phyloP scores from a whole-genome alignment of 2,113 vertebrate species.

The Nerophis lumbriciformis region DNA sequence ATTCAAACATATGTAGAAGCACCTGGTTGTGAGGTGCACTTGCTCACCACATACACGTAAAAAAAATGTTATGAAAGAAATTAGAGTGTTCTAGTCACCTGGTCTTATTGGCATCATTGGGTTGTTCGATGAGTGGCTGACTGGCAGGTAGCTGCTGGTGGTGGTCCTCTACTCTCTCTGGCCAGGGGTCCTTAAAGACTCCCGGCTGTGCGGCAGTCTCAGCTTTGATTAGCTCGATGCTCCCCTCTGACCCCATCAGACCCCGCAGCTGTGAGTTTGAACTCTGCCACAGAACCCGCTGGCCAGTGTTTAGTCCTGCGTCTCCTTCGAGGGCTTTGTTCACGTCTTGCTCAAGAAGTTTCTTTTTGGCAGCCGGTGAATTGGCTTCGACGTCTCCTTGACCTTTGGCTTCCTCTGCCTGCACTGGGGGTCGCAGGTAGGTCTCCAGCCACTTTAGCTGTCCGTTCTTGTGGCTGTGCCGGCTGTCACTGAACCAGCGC shows the following conservation, averaged over 20 bases:
- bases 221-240: conserved; percentile 24
- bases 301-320: conserved; percentile 42
- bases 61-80: no score
- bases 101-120: conserved; percentile 60
- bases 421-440: conserved; percentile 71
- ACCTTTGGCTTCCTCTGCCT: conserved; percentile 42
- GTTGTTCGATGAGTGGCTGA: conserved; percentile 61
- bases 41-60: background rate
- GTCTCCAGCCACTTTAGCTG: conserved; percentile 89
- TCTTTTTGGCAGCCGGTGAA: conserved; percentile 65
- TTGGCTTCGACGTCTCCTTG: conserved; percentile 24
- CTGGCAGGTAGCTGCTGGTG: conserved; percentile 57
- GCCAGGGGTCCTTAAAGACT: conserved; percentile 59
- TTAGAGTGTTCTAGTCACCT: conserved; percentile 43
- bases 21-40: background rate
- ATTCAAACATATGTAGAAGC: background rate
- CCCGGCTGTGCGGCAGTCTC: conserved; percentile 34
- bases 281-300: conserved; percentile 62
- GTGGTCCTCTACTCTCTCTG: conserved; percentile 48
- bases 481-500: conserved; percentile 91
- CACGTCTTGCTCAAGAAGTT: conserved; percentile 70
- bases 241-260: conserved; percentile 41
- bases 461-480: conserved; percentile 88
- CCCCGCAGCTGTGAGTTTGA: conserved; percentile 58
- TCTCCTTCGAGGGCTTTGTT: conserved; percentile 64